These are phyloP conservation scores for Globicephala melas DNA, from an alignment of 2,113 vertebrate species.

Conservation along the genomic window DNA sequence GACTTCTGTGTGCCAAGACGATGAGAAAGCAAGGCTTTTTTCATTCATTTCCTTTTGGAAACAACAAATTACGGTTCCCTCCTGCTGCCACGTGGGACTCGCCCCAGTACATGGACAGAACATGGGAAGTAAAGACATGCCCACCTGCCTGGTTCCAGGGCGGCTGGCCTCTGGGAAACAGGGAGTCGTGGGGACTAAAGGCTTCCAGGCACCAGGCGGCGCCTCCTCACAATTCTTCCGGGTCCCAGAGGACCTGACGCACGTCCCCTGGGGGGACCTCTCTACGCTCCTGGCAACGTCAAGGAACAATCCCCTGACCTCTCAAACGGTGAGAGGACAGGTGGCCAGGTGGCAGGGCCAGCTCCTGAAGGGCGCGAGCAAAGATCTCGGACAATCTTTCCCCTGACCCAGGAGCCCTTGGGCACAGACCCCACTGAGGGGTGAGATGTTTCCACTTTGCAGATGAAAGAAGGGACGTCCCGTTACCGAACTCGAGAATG, in stretches of 20 bases:
- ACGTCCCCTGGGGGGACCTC: fast-evolving
- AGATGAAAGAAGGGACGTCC: fast-evolving
- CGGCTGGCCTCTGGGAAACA: fast-evolving
- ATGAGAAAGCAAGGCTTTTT: fast-evolving
- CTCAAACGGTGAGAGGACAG: not conserved
- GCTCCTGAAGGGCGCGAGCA: fast-evolving
- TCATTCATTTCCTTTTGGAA: not conserved
- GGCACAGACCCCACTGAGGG: not conserved
- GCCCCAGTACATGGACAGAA: fast-evolving
- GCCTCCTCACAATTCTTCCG: not conserved
- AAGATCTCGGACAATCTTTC: fast-evolving
- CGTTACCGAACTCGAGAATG: fast-evolving
- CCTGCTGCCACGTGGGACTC: not conserved
- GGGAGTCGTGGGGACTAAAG: fast-evolving
- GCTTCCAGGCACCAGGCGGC: not conserved
- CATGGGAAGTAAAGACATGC: fast-evolving
- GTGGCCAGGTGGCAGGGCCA: too few relatives aligned
- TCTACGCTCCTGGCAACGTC: not conserved
- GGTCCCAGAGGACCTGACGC: fast-evolving
- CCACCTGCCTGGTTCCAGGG: not conserved
- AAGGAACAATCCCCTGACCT: not conserved
- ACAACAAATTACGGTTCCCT: not conserved
- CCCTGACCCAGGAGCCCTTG: not conserved
- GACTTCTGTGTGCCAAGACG: not conserved
- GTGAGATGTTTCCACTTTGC: fast-evolving